Evolutionary conservation across 23 tunicate species (phyloP).

Genomic region (Ciona savignyi): DNA sequence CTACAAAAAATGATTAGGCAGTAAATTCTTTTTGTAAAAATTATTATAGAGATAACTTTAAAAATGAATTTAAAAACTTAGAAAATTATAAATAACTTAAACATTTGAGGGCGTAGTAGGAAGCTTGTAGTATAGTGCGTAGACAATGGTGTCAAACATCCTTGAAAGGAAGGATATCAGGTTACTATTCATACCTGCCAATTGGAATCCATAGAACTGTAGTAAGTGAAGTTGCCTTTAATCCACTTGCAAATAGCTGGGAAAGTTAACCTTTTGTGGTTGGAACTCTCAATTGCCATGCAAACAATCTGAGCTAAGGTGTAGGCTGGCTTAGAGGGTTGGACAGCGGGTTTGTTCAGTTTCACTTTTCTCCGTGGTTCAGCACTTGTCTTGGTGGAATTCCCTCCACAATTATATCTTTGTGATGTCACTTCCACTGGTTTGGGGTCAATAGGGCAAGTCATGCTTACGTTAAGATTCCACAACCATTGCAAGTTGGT

Average conservation of each 20-base stretch:
- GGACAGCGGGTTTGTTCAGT: no score
- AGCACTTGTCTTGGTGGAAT: neutral
- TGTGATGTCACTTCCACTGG: neutral
- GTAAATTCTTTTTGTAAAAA: no score
- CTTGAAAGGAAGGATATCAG: no score
- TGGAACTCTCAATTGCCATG: constrained; percentile 63
- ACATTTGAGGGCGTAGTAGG: no score
- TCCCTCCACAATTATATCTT: neutral
- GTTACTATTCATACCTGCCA: constrained; percentile 63
- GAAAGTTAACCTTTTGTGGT: constrained; percentile 25
- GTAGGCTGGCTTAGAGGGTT: neutral
- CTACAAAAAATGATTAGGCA: no score
- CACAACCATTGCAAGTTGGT: constrained; percentile 89
- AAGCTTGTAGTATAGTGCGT: no score
- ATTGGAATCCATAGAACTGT: constrained; percentile 47
- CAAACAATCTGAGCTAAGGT: constrained; percentile 27
- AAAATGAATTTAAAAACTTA: no score
- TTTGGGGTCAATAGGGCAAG: neutral
- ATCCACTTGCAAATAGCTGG: constrained; percentile 78
- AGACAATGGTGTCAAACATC: no score
- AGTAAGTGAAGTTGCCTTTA: constrained; percentile 67
- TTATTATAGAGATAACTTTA: no score
- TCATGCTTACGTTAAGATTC: constrained; percentile 84
- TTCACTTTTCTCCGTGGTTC: neutral
- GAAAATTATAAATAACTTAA: no score